These are phyloP conservation scores for Megaceryle torquata DNA, from an alignment of 2,113 vertebrate species.

Conservation along the genomic window DNA sequence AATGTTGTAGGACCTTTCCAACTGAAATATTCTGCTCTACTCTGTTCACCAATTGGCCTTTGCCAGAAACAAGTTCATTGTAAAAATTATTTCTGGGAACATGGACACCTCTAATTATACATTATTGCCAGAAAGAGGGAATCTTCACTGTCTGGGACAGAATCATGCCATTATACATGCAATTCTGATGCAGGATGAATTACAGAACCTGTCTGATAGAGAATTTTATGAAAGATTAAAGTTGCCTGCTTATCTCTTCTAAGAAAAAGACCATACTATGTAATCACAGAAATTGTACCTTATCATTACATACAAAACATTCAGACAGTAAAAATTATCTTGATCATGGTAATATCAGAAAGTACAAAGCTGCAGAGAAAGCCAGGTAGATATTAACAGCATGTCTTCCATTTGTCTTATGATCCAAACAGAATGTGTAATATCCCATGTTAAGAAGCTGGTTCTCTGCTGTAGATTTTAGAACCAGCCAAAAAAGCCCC, in stretches of 20 bases:
- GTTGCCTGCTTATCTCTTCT: background rate
- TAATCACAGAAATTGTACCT: background rate
- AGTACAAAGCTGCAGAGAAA: background rate
- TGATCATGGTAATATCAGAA: background rate
- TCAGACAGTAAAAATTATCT: background rate
- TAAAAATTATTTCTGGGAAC: background rate
- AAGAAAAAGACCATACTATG: background rate
- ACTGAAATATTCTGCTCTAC: background rate
- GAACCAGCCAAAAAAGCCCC: background rate
- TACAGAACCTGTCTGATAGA: background rate
- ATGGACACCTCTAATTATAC: background rate
- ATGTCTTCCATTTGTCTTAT: background rate
- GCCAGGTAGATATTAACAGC: background rate
- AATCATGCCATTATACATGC: background rate
- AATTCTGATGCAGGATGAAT: background rate
- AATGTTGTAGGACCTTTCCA: accelerated
- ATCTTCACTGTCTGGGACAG: background rate
- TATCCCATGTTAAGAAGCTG: background rate
- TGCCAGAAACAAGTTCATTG: background rate
- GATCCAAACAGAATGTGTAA: background rate
- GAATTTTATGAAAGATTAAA: background rate
- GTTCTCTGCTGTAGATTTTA: background rate
- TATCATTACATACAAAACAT: background rate
- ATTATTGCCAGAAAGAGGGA: background rate
- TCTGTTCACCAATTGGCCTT: background rate